Conservation (phyloP, 2,888 invertebrate genomes). For the Pinctada fucata region DNA sequence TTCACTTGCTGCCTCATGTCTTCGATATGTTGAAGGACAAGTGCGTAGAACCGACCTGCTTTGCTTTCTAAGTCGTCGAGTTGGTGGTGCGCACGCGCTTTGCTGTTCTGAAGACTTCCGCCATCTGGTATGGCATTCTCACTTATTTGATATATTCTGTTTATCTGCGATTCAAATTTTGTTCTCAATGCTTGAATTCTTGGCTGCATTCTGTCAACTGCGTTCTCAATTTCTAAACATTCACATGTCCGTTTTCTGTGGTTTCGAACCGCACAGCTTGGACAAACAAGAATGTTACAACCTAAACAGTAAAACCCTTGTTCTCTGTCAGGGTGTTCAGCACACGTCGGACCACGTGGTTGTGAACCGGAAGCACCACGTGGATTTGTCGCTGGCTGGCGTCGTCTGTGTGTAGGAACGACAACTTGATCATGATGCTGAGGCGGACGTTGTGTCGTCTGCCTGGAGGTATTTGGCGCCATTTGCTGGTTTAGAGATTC, state of each 20-base stretch:
- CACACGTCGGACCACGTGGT: constrained; percentile 34
- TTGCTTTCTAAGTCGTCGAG: constrained; percentile 54
- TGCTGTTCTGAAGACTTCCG: constrained; percentile 40
- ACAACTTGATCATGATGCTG: neutral
- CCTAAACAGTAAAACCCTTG: constrained; percentile 55
- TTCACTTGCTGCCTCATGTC: constrained; percentile 50
- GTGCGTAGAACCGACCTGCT: constrained; percentile 47
- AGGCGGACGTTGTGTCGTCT: constrained; percentile 1
- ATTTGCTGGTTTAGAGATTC: neutral
- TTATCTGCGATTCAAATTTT: constrained; percentile 47
- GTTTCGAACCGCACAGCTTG: constrained; percentile 51
- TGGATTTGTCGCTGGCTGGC: neutral
- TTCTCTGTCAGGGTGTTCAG: constrained; percentile 47
- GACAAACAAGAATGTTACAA: constrained; percentile 48
- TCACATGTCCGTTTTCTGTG: constrained; percentile 53
- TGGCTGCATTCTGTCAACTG: constrained; percentile 48
- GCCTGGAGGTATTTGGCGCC: neutral
- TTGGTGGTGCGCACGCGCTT: constrained; percentile 42
- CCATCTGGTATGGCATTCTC: constrained; percentile 38
- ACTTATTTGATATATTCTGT: constrained; percentile 37
- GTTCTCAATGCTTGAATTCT: constrained; percentile 46
- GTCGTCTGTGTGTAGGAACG: neutral
- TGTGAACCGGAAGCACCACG: neutral
- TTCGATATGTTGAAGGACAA: constrained; percentile 47
- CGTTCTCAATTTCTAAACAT: constrained; percentile 52